These are phyloP conservation scores for Pavo muticus DNA, from an alignment of 2,113 vertebrate species.

Conservation along the genomic window DNA sequence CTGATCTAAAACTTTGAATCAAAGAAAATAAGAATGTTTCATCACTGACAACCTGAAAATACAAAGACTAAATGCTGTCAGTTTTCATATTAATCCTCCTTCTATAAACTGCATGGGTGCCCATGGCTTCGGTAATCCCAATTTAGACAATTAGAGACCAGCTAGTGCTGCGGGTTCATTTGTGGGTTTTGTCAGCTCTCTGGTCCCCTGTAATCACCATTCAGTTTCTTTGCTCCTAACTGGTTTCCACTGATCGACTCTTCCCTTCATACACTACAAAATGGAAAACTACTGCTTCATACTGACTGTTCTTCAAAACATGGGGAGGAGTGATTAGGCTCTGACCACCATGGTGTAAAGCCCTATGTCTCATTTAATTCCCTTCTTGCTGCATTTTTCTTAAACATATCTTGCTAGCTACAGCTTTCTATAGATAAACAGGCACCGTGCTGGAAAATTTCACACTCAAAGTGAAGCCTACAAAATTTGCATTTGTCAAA, in stretches of 20 bases:
- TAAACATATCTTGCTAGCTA: constrained; percentile 31
- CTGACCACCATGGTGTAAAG: constrained; percentile 8
- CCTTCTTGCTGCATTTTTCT: constrained; percentile 12
- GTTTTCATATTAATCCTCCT: neutral
- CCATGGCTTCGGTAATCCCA: neutral
- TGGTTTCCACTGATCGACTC: neutral
- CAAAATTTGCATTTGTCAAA: constrained; percentile 50
- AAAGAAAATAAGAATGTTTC: neutral
- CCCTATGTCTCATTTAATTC: neutral
- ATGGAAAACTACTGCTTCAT: constrained; percentile 9
- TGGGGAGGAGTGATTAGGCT: constrained; percentile 13
- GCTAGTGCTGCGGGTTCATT: neutral
- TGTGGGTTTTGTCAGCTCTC: neutral
- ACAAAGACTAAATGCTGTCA: neutral
- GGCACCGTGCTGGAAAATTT: constrained; percentile 22
- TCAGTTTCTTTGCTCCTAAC: neutral
- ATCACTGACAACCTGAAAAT: neutral
- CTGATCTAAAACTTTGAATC: neutral
- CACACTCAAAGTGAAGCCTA: constrained; percentile 42
- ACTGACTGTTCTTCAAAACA: constrained; percentile 9
- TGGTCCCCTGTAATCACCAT: neutral
- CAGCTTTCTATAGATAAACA: constrained; percentile 50
- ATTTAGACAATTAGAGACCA: neutral
- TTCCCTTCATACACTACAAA: neutral
- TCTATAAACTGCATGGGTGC: neutral